phyloP scores from a whole-genome alignment of 2,797 vertebrate species.

The Rhinella marina region DNA sequence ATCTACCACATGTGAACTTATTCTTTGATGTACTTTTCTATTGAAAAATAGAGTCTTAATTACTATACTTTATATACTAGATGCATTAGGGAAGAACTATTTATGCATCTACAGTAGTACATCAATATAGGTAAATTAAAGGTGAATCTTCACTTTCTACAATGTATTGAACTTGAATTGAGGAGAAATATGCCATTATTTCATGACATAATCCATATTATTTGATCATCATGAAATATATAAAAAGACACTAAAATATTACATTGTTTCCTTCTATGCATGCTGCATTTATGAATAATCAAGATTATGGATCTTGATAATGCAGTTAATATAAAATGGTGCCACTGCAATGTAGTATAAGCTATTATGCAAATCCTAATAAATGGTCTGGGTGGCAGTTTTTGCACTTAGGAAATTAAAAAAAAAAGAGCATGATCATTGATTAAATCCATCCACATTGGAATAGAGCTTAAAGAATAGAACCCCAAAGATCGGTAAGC shows the following conservation, averaged over 20 bases:
- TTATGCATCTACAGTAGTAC: background rate
- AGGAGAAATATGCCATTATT: background rate
- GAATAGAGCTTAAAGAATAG: constrained; percentile 26
- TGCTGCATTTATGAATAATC: constrained; percentile 46
- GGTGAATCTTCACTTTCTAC: background rate
- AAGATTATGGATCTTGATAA: constrained; percentile 52
- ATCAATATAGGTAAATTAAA: background rate
- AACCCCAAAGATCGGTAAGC: constrained; percentile 41
- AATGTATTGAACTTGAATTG: background rate
- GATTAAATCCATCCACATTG: constrained; percentile 49
- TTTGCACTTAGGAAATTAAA: constrained; percentile 62
- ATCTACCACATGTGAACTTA: background rate
- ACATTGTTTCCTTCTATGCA: constrained; percentile 24
- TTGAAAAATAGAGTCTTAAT: background rate
- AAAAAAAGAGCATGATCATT: constrained; percentile 48
- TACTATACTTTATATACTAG: background rate
- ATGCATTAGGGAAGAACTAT: background rate
- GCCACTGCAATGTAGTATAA: constrained; percentile 37
- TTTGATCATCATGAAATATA: constrained; percentile 20
- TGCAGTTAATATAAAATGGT: constrained; percentile 47
- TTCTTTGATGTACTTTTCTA: background rate
- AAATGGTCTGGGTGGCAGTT: constrained; percentile 51
- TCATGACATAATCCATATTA: constrained; percentile 1
- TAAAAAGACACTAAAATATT: constrained; percentile 28
- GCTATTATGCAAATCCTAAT: constrained; percentile 60